Evolutionary conservation across 2,113 vertebrate genomes (phyloP).

Genomic region (Eretmochelys imbricata): DNA sequence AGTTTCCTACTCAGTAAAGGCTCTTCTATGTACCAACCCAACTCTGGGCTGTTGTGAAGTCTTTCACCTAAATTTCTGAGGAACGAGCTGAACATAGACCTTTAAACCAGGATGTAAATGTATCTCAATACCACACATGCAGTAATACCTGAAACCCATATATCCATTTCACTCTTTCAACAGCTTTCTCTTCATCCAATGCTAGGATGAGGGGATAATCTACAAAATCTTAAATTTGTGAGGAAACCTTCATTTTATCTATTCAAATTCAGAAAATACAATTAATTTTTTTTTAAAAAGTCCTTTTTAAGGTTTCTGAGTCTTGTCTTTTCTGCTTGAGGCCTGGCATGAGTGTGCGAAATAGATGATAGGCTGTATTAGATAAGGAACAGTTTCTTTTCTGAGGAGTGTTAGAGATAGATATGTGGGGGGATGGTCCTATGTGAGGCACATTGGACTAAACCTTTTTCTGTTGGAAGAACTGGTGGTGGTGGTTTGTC

Average conservation of each 20-base stretch:
- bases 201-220: background rate
- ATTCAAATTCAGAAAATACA: background rate
- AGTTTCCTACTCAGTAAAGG: background rate
- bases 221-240: background rate
- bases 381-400: background rate
- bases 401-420: background rate
- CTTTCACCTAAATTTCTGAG: background rate
- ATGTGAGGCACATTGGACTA: background rate
- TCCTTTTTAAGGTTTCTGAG: background rate
- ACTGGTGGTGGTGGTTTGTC: background rate
- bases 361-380: background rate
- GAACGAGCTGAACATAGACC: background rate
- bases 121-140: background rate
- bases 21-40: background rate
- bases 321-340: background rate
- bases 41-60: background rate
- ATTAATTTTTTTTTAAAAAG: background rate
- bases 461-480: background rate
- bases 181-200: background rate
- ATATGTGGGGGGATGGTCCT: background rate
- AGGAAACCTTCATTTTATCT: background rate
- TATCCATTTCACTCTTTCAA: background rate
- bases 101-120: fast-evolving
- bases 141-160: background rate
- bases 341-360: background rate